Percentiles rank a stretch among this genome's conserved stretches.
phyloP scores from a whole-genome alignment of 2,113 vertebrate genomes.

The Labeo rohita region DNA sequence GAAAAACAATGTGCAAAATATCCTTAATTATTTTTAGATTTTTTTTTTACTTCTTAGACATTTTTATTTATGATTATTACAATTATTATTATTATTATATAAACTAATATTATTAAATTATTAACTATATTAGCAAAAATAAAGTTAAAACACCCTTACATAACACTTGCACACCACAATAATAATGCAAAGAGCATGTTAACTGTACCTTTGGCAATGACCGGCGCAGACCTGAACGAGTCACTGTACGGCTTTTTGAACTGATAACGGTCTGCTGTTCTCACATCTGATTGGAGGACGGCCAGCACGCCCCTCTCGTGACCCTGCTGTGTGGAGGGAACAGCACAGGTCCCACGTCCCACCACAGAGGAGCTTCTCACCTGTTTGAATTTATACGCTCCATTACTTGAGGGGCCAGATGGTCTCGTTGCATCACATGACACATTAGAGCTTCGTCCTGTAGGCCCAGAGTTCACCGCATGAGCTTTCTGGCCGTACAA shows the following conservation, averaged over 20 bases:
- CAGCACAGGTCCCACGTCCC: background rate
- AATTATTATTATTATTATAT: background rate
- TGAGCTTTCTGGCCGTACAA: background rate
- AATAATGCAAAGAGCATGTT: background rate
- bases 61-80: too few relatives aligned
- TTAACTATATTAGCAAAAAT: too few relatives aligned
- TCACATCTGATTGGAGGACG: conserved; percentile 25
- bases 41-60: too few relatives aligned
- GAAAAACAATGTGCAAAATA: background rate
- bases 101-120: background rate
- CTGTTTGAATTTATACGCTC: conserved; percentile 71
- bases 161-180: background rate
- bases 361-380: conserved; percentile 56
- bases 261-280: conserved; percentile 12
- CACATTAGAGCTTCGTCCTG: background rate
- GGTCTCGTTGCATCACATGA: background rate
- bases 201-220: conserved; percentile 61
- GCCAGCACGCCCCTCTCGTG: background rate
- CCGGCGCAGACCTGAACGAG: conserved; percentile 65
- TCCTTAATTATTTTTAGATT: background rate
- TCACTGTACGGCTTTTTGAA: conserved; percentile 66
- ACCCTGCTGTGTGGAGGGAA: background rate
- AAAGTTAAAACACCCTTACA: background rate
- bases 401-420: conserved; percentile 17
- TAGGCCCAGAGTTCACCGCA: background rate